Base-by-base conservation (phyloP, 2,797 vertebrate genomes). In the Momotus momota region DNA sequence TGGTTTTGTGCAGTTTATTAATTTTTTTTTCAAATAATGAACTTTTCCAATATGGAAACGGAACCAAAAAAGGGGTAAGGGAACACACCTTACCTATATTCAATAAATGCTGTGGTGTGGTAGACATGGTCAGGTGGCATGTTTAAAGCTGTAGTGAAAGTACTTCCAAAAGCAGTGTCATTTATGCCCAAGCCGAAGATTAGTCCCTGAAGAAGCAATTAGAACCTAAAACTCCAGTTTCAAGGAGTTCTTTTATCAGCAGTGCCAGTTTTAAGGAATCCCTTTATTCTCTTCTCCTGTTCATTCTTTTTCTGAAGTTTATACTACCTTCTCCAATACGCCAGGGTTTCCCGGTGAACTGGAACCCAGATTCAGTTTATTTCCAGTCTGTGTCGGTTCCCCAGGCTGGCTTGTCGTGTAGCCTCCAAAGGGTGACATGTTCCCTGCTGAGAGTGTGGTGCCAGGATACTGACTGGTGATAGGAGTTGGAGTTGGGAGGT, bases 351-450 rank as follows among this genome's bases (percentile, higher is more conserved):
- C 41, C 72, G 46, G 23, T 64, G 7, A 67, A 16, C n/a, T 48
- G 66, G 52, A 87, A 7, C 14, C 7, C 14, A 79, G 45, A 49
- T 12, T 10, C 14, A 9, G 7, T 7, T 70, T 58, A 10, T n/a
- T 88, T 90, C 58, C 31, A 18, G 6, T 11, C 23, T 0, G 0
- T 10, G 8, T n/a, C n/a, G 14, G 14, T 83, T 81, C 48, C 9
- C 4, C 2, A 9, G 26, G 23, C 48, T 81, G 65, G 25, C 22
- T 90, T 1, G 4, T n/a, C 12, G 1, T 0, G 1, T 6, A 4
- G 19, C 19, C 27, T 72, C 57, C 41, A 35, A 23, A 45, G 45
- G 23, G 69, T 74, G 61, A 1, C 31, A 4, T 4, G 41, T 70
- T 12, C 18, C 33, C 45, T n/a, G 33, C 35, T 57, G 45, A 48